Base-by-base conservation (phyloP, 1,140 invertebrate genomes). In the Trichogramma pretiosum region DNA sequence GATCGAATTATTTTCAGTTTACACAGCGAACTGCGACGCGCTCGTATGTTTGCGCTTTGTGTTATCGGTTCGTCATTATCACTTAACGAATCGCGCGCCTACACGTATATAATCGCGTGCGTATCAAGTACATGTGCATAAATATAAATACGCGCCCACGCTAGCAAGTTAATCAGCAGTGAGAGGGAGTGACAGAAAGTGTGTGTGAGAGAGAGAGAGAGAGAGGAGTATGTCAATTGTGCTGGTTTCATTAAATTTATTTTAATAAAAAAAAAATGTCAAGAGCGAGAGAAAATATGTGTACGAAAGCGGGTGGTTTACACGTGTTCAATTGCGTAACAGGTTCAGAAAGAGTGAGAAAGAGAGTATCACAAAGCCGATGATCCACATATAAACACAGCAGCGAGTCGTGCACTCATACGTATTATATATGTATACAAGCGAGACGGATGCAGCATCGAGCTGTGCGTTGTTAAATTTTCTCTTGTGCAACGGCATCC, bases 31-130 rank as follows among this genome's bases (percentile, higher is more conserved):
- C n/a, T n/a, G n/a, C n/a, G n/a, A n/a, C 51, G 52, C 49, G 50
- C 39, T 24, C n/a, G n/a, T 55, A 53, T 62, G 63, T 65, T 65
- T 60, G 64, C 61, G 63, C 60, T 62, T 60, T 61, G 56, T 55
- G 62, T 63, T 64, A 66, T 65, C 61, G 61, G 59, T 56, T 60
- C 59, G 63, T 68, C 66, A 65, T 69, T 69, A 69, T 65, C 62
- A 58, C 58, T 67, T 63, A 64, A 67, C 64, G 62, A 69, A 65
- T 66, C 59, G 48, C 46, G 39, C 50, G 54, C 56, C 53, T 48
- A 54, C 55, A 41, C 35, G 32, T 16, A 50, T 23, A 45, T 14
- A 44, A 22, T 30, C 37, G 24, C 46, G 24, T 10, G 28, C 36
- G 28, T n/a, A n/a, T n/a, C n/a, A n/a, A n/a, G n/a, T n/a, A n/a